Conservation (phyloP, 2,888 invertebrate genomes). For the Dynastes hyllus region DNA sequence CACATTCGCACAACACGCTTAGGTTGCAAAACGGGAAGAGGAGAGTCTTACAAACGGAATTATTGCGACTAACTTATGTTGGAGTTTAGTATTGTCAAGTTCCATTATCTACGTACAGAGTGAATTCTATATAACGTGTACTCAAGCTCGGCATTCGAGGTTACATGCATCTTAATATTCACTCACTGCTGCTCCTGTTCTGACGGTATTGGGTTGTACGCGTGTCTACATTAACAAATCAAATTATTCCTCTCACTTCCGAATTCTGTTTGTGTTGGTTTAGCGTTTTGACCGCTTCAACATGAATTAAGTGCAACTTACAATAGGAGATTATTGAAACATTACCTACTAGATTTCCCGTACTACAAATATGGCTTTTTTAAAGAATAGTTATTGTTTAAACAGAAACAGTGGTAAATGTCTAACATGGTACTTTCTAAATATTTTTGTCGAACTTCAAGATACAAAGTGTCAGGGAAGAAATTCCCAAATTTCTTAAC, state of each 20-base stretch:
- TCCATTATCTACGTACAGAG: slow-evolving; percentile 52
- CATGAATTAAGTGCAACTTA: too few species aligned
- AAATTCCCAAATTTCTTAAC: too few species aligned
- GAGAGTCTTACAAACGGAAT: slow-evolving; percentile 68
- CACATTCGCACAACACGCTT: not conserved
- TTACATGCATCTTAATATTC: slow-evolving; percentile 22
- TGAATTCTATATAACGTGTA: slow-evolving; percentile 22
- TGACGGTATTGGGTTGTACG: not conserved
- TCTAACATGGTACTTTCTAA: too few species aligned
- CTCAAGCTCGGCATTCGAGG: not conserved
- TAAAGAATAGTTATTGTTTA: too few species aligned
- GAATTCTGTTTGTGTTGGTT: slow-evolving; percentile 13
- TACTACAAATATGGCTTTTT: too few species aligned
- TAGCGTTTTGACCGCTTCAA: not conserved
- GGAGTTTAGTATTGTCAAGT: slow-evolving; percentile 60
- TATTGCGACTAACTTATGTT: slow-evolving; percentile 68
- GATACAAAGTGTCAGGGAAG: too few species aligned
- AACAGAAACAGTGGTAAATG: too few species aligned
- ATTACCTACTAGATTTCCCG: too few species aligned
- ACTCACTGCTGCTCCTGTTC: not conserved
- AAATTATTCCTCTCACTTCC: slow-evolving; percentile 1
- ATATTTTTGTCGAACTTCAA: too few species aligned
- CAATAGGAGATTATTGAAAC: too few species aligned
- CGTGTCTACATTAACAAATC: slow-evolving; percentile 11
- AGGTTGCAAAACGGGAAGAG: slow-evolving; percentile 15